These are phyloP conservation scores for Pandemis corylana DNA, from an alignment of 2,888 invertebrate species.

Conservation along the genomic window DNA sequence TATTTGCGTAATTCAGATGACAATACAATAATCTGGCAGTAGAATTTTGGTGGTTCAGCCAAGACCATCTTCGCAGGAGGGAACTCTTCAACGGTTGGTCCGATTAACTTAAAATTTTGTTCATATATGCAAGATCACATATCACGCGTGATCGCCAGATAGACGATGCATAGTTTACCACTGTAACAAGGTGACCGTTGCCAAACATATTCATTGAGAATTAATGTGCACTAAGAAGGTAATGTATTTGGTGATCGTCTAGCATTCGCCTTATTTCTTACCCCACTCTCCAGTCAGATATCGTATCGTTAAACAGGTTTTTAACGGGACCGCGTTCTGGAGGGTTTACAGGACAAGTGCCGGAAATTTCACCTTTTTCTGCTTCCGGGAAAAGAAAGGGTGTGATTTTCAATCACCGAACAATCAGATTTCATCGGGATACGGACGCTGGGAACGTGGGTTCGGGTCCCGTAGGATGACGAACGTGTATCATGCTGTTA, in stretches of 20 bases:
- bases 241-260: neutral
- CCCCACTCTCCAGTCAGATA: slow-evolving; percentile 2
- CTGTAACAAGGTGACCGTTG: too few species aligned
- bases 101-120: too few species aligned
- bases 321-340: neutral
- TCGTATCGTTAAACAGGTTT: slow-evolving; percentile 2
- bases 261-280: neutral
- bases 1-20: too few species aligned
- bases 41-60: too few species aligned
- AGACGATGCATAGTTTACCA: too few species aligned
- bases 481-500: neutral
- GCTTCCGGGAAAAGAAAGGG: neutral
- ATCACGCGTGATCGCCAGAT: too few species aligned
- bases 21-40: too few species aligned
- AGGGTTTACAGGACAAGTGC: slow-evolving; percentile 2
- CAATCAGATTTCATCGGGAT: neutral
- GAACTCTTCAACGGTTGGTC: too few species aligned
- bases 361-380: slow-evolving; percentile 3
- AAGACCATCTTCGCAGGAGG: too few species aligned
- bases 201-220: too few species aligned
- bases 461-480: neutral
- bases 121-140: too few species aligned
- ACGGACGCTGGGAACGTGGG: neutral
- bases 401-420: neutral
- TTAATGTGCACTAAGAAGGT: too few species aligned